Evolutionary conservation across 2,888 invertebrate species (phyloP).

Genomic region (Oxystoma pomonae): DNA sequence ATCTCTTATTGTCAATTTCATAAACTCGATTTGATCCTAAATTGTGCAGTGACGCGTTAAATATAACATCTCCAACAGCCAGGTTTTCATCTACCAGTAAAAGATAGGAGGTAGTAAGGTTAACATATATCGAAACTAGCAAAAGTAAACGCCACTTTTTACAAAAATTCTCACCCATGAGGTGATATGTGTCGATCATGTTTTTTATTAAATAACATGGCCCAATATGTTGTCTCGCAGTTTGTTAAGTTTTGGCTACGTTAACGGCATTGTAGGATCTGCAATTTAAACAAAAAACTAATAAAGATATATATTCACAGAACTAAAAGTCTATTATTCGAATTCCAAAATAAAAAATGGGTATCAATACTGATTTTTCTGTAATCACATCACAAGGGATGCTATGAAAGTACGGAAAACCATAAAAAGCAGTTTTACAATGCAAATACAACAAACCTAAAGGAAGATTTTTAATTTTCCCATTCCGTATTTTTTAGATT

Average conservation of each 20-base stretch:
- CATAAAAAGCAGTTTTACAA: no score
- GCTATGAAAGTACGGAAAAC: no score
- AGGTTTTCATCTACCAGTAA: constrained; percentile 43
- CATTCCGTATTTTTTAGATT: no score
- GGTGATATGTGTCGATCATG: not conserved
- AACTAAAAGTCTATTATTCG: not conserved
- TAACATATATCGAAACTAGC: not conserved
- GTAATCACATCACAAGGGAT: no score
- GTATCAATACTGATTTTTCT: no score
- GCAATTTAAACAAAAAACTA: not conserved
- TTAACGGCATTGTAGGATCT: not conserved
- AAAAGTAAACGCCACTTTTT: not conserved
- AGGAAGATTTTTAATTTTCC: no score
- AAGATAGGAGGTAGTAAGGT: constrained; percentile 30
- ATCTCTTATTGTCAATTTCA: constrained; percentile 74
- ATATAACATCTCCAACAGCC: constrained; percentile 63
- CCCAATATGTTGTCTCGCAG: not conserved
- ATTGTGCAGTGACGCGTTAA: constrained; percentile 77
- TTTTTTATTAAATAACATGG: not conserved
- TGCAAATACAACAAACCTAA: no score
- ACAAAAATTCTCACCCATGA: not conserved
- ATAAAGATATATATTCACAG: not conserved
- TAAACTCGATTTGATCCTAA: constrained; percentile 76
- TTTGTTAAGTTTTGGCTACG: not conserved
- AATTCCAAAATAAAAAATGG: no score